A percentile compares a stretch with the other conserved stretches of the same genome.
Evolutionary conservation across 2,888 invertebrate genomes (phyloP).

Genomic region (Plebejus melissa): DNA sequence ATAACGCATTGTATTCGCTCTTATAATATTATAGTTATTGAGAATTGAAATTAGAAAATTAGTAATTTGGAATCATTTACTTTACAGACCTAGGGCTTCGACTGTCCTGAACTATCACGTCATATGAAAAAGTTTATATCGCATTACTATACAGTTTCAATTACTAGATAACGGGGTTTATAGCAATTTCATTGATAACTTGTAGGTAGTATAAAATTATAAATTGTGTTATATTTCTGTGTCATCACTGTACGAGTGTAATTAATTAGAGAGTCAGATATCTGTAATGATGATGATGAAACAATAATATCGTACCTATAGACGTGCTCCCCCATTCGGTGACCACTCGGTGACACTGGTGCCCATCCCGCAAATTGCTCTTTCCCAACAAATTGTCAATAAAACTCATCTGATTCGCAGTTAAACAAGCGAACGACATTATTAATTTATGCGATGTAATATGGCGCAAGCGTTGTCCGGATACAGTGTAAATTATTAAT

Average conservation of each 20-base stretch:
- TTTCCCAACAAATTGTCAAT: conserved; percentile 79
- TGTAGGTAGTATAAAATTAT: too few species aligned
- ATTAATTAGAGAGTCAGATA: neutral
- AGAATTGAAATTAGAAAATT: neutral
- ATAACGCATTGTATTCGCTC: conserved; percentile 25
- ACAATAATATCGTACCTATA: conserved; percentile 35
- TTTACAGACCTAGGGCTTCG: neutral
- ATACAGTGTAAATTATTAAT: conserved; percentile 78
- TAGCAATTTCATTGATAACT: too few species aligned
- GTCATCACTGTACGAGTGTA: neutral
- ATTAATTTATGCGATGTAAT: conserved; percentile 79
- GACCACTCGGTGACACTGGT: conserved; percentile 71
- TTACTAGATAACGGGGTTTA: too few species aligned
- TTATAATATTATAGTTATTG: neutral
- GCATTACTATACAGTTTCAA: too few species aligned
- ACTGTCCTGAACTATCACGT: neutral
- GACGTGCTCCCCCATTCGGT: conserved; percentile 61
- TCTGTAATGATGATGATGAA: conserved; percentile 24
- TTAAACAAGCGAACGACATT: conserved; percentile 78
- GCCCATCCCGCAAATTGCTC: conserved; percentile 78
- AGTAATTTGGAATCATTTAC: neutral
- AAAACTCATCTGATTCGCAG: conserved; percentile 80
- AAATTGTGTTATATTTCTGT: too few species aligned
- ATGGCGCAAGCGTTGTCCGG: conserved; percentile 75
- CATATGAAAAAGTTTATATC: too few species aligned